phyloP scores from a whole-genome alignment of 2,113 vertebrate genomes.

The Gallinago media region DNA sequence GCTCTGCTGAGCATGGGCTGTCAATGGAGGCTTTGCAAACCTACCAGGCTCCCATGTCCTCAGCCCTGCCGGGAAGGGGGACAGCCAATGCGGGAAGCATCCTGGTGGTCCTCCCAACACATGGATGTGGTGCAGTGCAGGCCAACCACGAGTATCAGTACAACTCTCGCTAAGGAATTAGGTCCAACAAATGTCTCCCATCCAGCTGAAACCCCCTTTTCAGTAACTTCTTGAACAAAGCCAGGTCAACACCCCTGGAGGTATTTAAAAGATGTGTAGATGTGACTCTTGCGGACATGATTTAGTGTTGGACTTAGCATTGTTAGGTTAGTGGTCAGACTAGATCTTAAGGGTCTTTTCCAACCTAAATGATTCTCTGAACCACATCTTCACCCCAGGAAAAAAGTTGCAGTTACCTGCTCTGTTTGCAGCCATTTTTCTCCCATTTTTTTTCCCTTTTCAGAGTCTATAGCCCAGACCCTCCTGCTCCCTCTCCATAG shows the following conservation, averaged over 20 bases:
- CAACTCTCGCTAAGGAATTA: not conserved
- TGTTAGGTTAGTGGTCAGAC: not conserved
- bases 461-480: not conserved
- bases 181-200: not conserved
- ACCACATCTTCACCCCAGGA: not conserved
- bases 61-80: not conserved
- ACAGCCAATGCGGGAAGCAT: not conserved
- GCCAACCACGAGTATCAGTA: not conserved
- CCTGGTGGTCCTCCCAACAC: rapidly evolving
- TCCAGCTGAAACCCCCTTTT: not conserved
- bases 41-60: rapidly evolving
- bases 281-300: not conserved
- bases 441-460: not conserved
- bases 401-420: not conserved
- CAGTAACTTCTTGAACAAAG: not conserved
- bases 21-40: not conserved
- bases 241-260: not conserved
- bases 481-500: not conserved
- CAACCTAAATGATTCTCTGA: not conserved
- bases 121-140: rapidly evolving
- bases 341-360: not conserved
- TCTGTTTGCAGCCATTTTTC: not conserved
- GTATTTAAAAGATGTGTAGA: not conserved
- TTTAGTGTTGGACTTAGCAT: not conserved
- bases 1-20: not conserved